These are phyloP conservation scores for Tenthredo livida DNA, from an alignment of 2,888 invertebrate species.

Conservation along the genomic window DNA sequence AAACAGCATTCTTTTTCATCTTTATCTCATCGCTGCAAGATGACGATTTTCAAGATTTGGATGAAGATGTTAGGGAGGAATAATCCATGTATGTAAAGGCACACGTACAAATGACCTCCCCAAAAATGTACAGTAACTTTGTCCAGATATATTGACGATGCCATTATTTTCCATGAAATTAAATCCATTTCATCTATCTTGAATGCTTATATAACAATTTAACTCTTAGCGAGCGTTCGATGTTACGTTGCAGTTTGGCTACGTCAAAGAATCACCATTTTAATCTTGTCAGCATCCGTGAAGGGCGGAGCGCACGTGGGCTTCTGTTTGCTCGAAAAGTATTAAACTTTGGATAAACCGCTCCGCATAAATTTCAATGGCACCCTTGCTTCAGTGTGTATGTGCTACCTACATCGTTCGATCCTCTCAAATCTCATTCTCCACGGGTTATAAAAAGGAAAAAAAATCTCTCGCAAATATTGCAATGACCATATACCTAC, in stretches of 20 bases:
- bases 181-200: neutral
- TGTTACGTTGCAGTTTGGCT: conserved; percentile 45
- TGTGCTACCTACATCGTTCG: neutral
- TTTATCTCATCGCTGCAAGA: neutral
- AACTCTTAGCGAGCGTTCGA: conserved; percentile 28
- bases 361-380: conserved; percentile 53
- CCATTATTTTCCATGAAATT: neutral
- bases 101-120: neutral
- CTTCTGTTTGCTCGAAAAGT: conserved; percentile 53
- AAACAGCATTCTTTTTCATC: neutral
- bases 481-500: neutral
- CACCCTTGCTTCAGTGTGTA: conserved; percentile 37
- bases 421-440: conserved; percentile 27
- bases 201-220: conserved; percentile 3
- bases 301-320: conserved; percentile 51
- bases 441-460: neutral
- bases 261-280: conserved; percentile 50
- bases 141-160: neutral
- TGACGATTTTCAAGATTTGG: neutral
- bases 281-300: conserved; percentile 54
- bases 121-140: neutral
- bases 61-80: neutral
- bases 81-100: too few relatives aligned
- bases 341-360: conserved; percentile 54
- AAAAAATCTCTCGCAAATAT: neutral